Conservation (phyloP, 2,113 vertebrate species). For the Python bivittatus region DNA sequence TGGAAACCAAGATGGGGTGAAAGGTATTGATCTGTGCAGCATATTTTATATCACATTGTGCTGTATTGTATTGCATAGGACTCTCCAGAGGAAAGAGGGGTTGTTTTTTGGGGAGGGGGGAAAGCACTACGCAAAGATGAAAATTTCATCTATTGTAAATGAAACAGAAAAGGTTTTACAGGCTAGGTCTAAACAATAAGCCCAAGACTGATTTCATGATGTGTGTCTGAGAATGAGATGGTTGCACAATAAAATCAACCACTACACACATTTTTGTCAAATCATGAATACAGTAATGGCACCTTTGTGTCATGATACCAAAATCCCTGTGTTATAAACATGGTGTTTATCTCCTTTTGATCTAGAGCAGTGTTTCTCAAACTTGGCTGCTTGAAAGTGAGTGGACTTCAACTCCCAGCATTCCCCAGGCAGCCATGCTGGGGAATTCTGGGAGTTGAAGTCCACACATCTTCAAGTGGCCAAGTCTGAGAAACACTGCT, state of each 20-base stretch:
- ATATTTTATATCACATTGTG: background rate
- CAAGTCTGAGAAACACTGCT: too few relatives aligned
- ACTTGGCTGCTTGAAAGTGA: too few relatives aligned
- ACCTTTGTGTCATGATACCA: conserved; percentile 54
- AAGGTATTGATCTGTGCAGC: conserved; percentile 10
- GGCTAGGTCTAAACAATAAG: conserved; percentile 58
- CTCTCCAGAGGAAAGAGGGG: conserved; percentile 9
- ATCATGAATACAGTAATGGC: conserved; percentile 64
- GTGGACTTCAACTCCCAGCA: too few relatives aligned
- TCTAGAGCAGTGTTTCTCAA: conserved; percentile 53
- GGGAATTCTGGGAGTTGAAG: too few relatives aligned
- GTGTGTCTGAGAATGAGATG: conserved; percentile 33
- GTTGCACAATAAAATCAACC: conserved; percentile 62
- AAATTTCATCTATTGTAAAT: background rate
- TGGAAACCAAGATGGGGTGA: background rate
- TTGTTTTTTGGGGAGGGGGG: background rate
- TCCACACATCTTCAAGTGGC: too few relatives aligned
- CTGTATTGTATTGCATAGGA: conserved; percentile 13
- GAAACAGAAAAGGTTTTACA: conserved; percentile 19
- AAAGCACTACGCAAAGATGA: background rate
- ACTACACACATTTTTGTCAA: conserved; percentile 40
- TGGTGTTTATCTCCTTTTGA: conserved; percentile 61
- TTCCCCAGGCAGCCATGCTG: too few relatives aligned
- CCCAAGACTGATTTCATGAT: conserved; percentile 48
- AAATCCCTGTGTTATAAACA: conserved; percentile 67